These are phyloP conservation scores for Spinibarbus caldwelli DNA, from an alignment of 2,797 vertebrate genomes.

Conservation along the genomic window DNA sequence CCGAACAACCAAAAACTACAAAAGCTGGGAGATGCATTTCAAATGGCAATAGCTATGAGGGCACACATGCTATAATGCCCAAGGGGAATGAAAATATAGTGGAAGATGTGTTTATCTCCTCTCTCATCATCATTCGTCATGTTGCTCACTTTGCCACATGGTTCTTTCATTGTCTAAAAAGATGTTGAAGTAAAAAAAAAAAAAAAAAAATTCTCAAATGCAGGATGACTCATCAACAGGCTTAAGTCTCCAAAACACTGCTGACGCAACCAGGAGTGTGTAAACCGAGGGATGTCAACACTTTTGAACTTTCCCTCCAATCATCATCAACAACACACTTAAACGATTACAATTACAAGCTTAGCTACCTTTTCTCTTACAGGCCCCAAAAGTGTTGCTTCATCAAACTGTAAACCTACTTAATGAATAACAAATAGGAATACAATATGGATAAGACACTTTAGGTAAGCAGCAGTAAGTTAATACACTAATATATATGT, in stretches of 20 bases:
- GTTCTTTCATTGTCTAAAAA: not conserved
- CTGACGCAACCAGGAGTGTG: slow-evolving; percentile 24
- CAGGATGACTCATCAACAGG: slow-evolving; percentile 13
- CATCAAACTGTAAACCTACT: not conserved
- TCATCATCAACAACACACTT: not conserved
- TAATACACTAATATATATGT: not conserved
- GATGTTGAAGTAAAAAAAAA: not conserved
- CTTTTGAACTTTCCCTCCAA: not conserved
- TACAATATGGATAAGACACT: not conserved
- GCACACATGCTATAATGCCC: slow-evolving; percentile 61
- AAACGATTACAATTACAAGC: not conserved
- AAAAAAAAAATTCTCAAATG: slow-evolving; percentile 10
- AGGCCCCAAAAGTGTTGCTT: not conserved
- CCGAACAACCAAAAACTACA: slow-evolving; percentile 77
- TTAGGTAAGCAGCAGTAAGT: not conserved
- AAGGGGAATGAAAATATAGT: slow-evolving; percentile 25
- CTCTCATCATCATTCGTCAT: not conserved
- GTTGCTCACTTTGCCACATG: not conserved
- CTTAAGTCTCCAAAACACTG: not conserved
- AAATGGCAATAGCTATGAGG: slow-evolving; percentile 66
- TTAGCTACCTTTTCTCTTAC: not conserved
- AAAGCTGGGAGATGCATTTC: slow-evolving; percentile 71
- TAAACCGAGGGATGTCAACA: slow-evolving; percentile 14
- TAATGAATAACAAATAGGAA: not conserved
- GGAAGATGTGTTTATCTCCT: slow-evolving; percentile 6